Evolutionary conservation across 2,113 vertebrate species (phyloP).

Genomic region (Coreoperca whiteheadi): DNA sequence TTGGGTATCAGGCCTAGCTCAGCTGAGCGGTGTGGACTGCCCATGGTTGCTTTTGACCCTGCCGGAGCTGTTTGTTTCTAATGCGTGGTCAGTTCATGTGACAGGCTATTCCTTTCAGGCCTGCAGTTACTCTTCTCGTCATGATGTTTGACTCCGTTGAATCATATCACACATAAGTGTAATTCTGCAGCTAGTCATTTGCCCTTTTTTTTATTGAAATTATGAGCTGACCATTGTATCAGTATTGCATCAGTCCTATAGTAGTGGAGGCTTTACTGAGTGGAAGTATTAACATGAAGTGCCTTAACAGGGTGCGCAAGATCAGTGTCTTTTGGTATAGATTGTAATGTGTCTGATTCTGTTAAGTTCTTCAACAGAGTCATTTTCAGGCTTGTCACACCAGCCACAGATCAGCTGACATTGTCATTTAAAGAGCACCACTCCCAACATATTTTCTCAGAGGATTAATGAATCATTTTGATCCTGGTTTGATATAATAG

Average conservation of each 20-base stretch:
- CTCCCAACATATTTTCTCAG: slow-evolving; percentile 52
- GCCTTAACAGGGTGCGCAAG: slow-evolving; percentile 15
- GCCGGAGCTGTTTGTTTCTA: slow-evolving; percentile 29
- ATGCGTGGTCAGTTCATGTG: slow-evolving; percentile 33
- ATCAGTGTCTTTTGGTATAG: slow-evolving; percentile 5
- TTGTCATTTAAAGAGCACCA: slow-evolving; percentile 49
- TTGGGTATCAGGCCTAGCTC: slow-evolving; percentile 71
- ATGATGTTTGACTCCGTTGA: slow-evolving; percentile 12
- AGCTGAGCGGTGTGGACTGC: slow-evolving; percentile 63
- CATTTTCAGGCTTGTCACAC: slow-evolving; percentile 51
- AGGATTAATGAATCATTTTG: slow-evolving; percentile 18
- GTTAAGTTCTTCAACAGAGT: slow-evolving; percentile 26
- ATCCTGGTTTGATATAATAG: neutral
- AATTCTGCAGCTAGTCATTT: neutral
- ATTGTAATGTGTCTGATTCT: neutral
- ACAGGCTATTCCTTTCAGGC: slow-evolving; percentile 6
- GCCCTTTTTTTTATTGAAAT: neutral
- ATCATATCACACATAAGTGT: neutral
- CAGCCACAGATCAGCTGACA: slow-evolving; percentile 58
- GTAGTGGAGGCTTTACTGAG: slow-evolving; percentile 24
- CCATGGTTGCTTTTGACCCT: slow-evolving; percentile 63
- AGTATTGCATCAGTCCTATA: slow-evolving; percentile 32
- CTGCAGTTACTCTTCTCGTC: neutral
- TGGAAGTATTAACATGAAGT: neutral
- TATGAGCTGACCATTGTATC: neutral